These are phyloP conservation scores for Polypedilum vanderplanki DNA, from an alignment of 1,140 invertebrate species.

Conservation along the genomic window DNA sequence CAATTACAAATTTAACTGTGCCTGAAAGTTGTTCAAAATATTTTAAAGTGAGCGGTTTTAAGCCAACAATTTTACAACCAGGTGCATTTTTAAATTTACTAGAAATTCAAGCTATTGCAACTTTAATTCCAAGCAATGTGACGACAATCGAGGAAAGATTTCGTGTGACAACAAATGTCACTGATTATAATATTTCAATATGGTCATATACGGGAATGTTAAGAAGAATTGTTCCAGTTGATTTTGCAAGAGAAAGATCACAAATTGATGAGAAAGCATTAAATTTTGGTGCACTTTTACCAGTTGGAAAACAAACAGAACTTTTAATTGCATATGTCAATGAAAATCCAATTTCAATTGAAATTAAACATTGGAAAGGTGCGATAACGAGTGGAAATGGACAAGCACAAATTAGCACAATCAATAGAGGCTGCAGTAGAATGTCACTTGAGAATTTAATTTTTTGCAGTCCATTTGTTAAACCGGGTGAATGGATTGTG, in stretches of 20 bases:
- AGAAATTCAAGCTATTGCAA: background rate
- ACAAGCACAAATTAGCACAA: slow-evolving; percentile 10
- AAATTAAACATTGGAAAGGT: slow-evolving; percentile 39
- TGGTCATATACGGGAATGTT: slow-evolving; percentile 37
- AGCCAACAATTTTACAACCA: slow-evolving; percentile 35
- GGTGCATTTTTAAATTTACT: slow-evolving; percentile 35
- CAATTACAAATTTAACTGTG: slow-evolving; percentile 62
- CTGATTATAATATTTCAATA: slow-evolving; percentile 34
- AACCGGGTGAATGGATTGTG: slow-evolving; percentile 62
- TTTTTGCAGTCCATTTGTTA: slow-evolving; percentile 50
- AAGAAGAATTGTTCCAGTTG: slow-evolving; percentile 33
- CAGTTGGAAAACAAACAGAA: slow-evolving; percentile 37
- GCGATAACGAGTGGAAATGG: slow-evolving; percentile 34
- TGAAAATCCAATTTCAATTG: slow-evolving; percentile 40
- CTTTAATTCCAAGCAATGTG: slow-evolving; percentile 38
- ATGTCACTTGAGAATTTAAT: slow-evolving; percentile 35
- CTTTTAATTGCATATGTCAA: slow-evolving; percentile 39
- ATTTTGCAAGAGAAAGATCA: slow-evolving; percentile 31
- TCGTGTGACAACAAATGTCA: slow-evolving; percentile 24
- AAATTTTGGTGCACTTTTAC: slow-evolving; percentile 39
- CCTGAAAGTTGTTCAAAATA: slow-evolving; percentile 51
- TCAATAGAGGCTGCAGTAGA: slow-evolving; percentile 33
- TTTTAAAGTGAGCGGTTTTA: slow-evolving; percentile 49
- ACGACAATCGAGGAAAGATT: slow-evolving; percentile 34
- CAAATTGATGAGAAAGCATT: slow-evolving; percentile 34